phyloP scores from a whole-genome alignment of 2,113 vertebrate species.

The Thamnaconus septentrionalis region DNA sequence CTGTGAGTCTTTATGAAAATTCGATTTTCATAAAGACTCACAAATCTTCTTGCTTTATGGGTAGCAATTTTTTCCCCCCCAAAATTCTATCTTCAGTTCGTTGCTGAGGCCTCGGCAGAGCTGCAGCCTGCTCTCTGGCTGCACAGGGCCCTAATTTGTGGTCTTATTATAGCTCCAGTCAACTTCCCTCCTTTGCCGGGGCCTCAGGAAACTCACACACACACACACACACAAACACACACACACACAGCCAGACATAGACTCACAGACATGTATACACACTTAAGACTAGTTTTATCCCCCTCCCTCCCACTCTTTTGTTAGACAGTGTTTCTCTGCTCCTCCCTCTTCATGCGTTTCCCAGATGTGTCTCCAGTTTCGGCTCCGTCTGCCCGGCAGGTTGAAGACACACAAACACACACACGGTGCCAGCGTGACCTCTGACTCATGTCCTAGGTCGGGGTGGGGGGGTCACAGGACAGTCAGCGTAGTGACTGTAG shows the following conservation, averaged over 20 bases:
- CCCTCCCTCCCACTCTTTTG: neutral
- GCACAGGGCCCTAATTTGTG: conserved; percentile 49
- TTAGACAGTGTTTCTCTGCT: neutral
- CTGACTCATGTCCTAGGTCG: neutral
- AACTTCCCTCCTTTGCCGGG: conserved; percentile 51
- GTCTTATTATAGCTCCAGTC: conserved; percentile 61
- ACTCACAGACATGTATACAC: conserved; percentile 28
- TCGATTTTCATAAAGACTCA: neutral
- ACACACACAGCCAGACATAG: neutral
- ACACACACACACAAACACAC: conserved; percentile 11
- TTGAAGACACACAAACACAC: neutral
- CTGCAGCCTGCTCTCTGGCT: conserved; percentile 26
- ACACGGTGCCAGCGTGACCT: conserved; percentile 7
- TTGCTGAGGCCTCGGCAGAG: conserved; percentile 35
- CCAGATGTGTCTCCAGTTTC: conserved; percentile 54
- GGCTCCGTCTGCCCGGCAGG: neutral
- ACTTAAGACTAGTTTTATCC: conserved; percentile 20
- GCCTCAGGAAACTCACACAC: conserved; percentile 30
- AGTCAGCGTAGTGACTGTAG: no score
- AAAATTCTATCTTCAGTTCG: neutral
- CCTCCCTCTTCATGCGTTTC: conserved; percentile 34
- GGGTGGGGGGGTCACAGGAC: no score
- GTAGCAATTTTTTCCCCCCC: neutral
- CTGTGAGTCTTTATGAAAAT: neutral
- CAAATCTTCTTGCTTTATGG: no score